Evolutionary conservation across 2,888 invertebrate genomes (phyloP), one percentile per base, ranked within the genome.

Genomic region (Eudemis profundana): DNA sequence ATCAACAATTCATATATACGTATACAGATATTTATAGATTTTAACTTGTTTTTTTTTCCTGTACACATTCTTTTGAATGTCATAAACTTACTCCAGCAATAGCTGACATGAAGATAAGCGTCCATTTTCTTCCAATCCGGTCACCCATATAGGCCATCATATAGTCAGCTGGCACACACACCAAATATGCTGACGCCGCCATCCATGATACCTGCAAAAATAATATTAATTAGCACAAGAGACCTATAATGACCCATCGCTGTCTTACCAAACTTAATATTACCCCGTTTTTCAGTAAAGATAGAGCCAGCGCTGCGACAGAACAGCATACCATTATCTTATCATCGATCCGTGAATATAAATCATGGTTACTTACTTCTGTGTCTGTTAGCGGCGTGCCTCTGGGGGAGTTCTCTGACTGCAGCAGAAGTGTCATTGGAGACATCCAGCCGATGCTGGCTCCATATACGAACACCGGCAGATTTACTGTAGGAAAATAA

Each of bases 361-460:
- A 5, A 14, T 8, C 4, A n/a, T n/a, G 44, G 12, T 10, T 80
- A 78, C 65, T 81, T 71, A 83, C 92, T 75, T 87, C 85, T n/a
- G 67, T 63, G 65, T 86, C 86, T 0, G 86, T 79, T 2, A 94
- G 76, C 0, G 89, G 86, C 1, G 73, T 73, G 0, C 77, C 85
- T 27, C 84, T 75, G 0, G 93, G 91, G 0, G 92, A 84, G 4
- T 84, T 49, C 19, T 85, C 73, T 1, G 93, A 90, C 64, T 92
- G 87, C 36, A 93, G 79, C 33, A 92, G 77, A 0, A 92, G 79
- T 0, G 91, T 82, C 83, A 93, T 93, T 0, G 93, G 93, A 0
- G 94, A 93, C 75, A 93, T 88, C 93, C 93, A 93, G n/a, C 93
- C 93, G 7, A 92, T 83, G 47, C 86, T 79, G 1, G 86, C 82